A percentile compares a stretch with the other conserved stretches of the same genome.
phyloP scores from a whole-genome alignment of 2,888 invertebrate genomes.

The Diachrysia chrysitis region DNA sequence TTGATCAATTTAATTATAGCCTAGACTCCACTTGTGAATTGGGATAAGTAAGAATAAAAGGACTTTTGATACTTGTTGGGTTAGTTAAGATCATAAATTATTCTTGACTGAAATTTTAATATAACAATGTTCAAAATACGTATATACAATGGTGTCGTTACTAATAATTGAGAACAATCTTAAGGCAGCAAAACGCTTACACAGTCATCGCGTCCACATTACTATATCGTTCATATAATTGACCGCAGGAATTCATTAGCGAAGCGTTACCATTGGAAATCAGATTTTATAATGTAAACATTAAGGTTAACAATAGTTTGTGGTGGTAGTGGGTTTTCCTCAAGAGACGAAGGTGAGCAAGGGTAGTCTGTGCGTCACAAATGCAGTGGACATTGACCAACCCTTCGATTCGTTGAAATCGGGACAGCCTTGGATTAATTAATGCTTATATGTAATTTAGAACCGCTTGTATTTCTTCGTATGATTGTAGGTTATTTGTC shows the following conservation, averaged over 20 bases:
- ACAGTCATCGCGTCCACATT: constrained; percentile 55
- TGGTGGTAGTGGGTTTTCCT: constrained; percentile 73
- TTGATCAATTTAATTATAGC: background rate
- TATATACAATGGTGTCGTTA: background rate
- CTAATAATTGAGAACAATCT: constrained; percentile 32
- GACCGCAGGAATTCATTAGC: constrained; percentile 69
- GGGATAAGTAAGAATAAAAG: background rate
- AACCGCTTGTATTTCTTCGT: constrained; percentile 13
- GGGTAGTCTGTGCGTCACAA: constrained; percentile 60
- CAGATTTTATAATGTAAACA: constrained; percentile 43
- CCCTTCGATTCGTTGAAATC: constrained; percentile 68
- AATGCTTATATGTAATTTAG: constrained; percentile 33
- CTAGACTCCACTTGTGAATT: background rate
- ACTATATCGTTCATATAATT: constrained; percentile 63
- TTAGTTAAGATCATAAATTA: background rate
- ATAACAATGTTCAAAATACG: background rate
- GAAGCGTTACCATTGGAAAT: constrained; percentile 44
- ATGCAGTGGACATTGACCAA: constrained; percentile 59
- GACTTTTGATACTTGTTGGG: background rate
- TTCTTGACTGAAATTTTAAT: background rate
- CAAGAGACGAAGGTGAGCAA: constrained; percentile 73
- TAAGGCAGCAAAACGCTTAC: constrained; percentile 48
- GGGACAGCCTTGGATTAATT: constrained; percentile 49
- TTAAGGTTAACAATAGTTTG: constrained; percentile 59
- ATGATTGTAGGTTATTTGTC: background rate